Base-by-base conservation (phyloP, 2,888 invertebrate genomes). In the Ophion ellenae region DNA sequence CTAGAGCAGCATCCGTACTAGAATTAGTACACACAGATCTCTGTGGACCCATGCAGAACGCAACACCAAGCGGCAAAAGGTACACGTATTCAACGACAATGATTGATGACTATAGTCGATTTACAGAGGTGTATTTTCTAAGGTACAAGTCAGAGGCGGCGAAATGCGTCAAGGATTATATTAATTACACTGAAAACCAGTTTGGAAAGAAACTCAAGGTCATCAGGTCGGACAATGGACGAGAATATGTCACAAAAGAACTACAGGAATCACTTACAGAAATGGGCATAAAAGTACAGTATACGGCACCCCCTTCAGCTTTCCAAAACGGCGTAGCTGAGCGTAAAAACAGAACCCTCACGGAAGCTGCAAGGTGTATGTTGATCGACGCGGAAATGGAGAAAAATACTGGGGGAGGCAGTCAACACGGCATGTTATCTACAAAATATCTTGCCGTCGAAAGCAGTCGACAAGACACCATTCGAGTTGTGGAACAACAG, bases 11-110 rank as follows among this genome's bases (percentile, higher is more conserved):
- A 17, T 69, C 71, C n/a, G 66, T 45, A 79, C 64, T 88, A 64
- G 86, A 88, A 59, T 59, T 89, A 1, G 75, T 91, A 0, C 89
- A 90, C 64, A 86, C 88, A 0, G 89, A 91, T 80, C 53, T 91
- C 9, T 90, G 89, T 57, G 87, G 87, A 11, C 83, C 81, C 0
- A 87, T 86, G 86, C 84, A 82, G 45, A 83, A 53, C 5, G 6
- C 11, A 11, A 84, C 87, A n/a, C 80, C 71, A 14, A 70, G 63
- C 63, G 67, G 32, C 17, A 83, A 71, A 57, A 64, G 66, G 14
- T 36, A n/a, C n/a, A n/a, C n/a, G n/a, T n/a, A 76, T 47, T 40
- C 7, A 0, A 67, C 75, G 64, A 75, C 70, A 10, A 82, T 82
- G 24, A 85, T 75, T 9, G 79, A 85, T 32, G 75, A 82, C 45